Base-by-base conservation (phyloP, 2,797 vertebrate genomes). In the Simalia tracyae region DNA sequence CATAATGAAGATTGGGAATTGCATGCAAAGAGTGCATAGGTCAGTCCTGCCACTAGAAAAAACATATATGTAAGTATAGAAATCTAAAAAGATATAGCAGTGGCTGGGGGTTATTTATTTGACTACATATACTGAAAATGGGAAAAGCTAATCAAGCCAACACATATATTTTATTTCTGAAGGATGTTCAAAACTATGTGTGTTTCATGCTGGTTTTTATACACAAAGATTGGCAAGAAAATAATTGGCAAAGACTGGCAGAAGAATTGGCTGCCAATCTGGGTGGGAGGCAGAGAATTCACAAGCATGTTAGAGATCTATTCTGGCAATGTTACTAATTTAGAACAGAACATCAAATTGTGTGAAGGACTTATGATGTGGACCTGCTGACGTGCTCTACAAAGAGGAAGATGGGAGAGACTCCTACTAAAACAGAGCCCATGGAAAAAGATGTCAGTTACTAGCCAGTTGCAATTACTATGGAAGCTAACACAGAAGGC, bases 111-210 rank as follows among this genome's bases (percentile, higher is more conserved):
- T 66, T 0, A 2, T 0, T 0, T 54, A 61, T 61, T 86, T 0
- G 0, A 56, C 12, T 84, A 63, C 1, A 86, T 3, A 81, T 28
- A 42, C 6, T 15, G 19, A 87, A 28, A 89, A 64, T 0, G 0
- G 59, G 57, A 12, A 10, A n/a, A 28, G n/a, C 9, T 54, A 86
- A 72, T 0, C 3, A 56, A 17, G 15, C 28, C 54, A 56, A 72
- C 0, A 0, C 6, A 22, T 10, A 86, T 56, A 63, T 88, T n/a
- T 24, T 12, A 4, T 46, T 64, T n/a, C 86, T 87, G 85, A 59
- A 28, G 19, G 15, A 87, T 66, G 0, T 0, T 57, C 0, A 0
- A 31, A 63, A 72, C 24, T 1, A 84, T 60, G 57, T 2, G 10
- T 12, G 19, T 76, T 92, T 0, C 0, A 14, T 87, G 85, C 15